A percentile compares a stretch with the other conserved stretches of the same genome.
These are phyloP conservation scores for Chrysotoxum bicinctum DNA, from an alignment of 2,888 invertebrate species.

Conservation along the genomic window DNA sequence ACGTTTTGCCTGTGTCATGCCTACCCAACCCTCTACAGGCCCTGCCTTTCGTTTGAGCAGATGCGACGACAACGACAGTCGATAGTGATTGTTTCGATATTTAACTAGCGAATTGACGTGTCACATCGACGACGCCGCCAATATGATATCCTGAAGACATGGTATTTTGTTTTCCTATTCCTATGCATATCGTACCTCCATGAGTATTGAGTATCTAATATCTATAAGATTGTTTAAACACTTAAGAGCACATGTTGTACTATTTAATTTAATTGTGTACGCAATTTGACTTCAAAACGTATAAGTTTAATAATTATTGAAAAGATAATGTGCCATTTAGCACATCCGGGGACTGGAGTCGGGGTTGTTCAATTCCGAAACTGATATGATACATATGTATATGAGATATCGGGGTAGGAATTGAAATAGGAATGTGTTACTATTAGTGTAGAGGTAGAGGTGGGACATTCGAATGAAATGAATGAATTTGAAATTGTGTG, in stretches of 20 bases:
- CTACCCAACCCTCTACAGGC: neutral
- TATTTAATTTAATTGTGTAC: slow-evolving; percentile 38
- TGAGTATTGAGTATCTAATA: neutral
- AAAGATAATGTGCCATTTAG: slow-evolving; percentile 34
- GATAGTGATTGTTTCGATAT: slow-evolving; percentile 37
- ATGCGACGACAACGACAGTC: slow-evolving; percentile 45
- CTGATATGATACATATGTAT: neutral
- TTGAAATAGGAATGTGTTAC: neutral
- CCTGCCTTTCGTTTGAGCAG: slow-evolving; percentile 45
- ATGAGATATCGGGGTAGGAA: neutral
- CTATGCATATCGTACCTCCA: slow-evolving; percentile 2
- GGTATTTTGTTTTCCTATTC: neutral
- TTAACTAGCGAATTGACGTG: slow-evolving; percentile 43
- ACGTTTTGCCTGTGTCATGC: neutral
- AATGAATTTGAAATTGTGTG: neutral
- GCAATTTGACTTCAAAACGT: slow-evolving; percentile 35
- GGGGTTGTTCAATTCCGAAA: neutral
- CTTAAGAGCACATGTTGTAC: slow-evolving; percentile 33
- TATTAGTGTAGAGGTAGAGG: neutral
- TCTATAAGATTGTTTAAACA: slow-evolving; percentile 17
- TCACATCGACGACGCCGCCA: slow-evolving; percentile 40
- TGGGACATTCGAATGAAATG: neutral
- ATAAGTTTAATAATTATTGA: slow-evolving; percentile 28
- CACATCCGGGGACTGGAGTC: neutral
- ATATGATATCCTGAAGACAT: slow-evolving; percentile 41